These are phyloP conservation scores for Chionomys nivalis DNA, from an alignment of 2,113 vertebrate species.

Conservation along the genomic window DNA sequence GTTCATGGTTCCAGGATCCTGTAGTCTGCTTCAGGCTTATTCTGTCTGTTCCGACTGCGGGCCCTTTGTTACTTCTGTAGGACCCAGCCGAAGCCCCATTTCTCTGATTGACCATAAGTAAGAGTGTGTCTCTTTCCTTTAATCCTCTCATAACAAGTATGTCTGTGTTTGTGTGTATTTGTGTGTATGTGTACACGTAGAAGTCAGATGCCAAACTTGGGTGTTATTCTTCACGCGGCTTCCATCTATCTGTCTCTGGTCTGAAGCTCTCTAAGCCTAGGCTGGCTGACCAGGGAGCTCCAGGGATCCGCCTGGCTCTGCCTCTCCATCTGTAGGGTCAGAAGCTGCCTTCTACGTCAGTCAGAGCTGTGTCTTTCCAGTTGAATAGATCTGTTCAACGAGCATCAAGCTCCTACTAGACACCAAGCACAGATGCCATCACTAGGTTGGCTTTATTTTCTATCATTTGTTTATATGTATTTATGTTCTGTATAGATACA, in stretches of 20 bases:
- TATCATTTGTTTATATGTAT: background rate
- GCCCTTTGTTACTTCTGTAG: background rate
- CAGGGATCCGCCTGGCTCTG: background rate
- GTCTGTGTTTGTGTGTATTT: background rate
- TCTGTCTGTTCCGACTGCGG: background rate
- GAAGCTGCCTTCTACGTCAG: no score
- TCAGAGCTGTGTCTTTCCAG: no score
- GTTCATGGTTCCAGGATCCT: background rate
- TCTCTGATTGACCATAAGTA: fast-evolving
- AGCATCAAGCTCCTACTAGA: no score
- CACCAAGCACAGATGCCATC: no score
- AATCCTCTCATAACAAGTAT: background rate
- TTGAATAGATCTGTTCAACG: no score
- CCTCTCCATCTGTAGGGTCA: background rate
- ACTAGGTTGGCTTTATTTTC: background rate
- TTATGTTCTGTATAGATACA: background rate
- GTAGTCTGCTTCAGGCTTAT: fast-evolving
- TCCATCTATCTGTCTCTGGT: background rate
- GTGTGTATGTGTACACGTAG: background rate
- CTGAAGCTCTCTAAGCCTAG: background rate
- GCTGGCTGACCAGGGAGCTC: background rate
- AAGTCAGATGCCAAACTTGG: background rate
- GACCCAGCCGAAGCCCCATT: fast-evolving
- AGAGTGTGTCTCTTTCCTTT: no score
- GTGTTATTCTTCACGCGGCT: background rate